These are phyloP conservation scores for Toxotes chatareus DNA, from an alignment of 2,113 vertebrate genomes.

Conservation along the genomic window DNA sequence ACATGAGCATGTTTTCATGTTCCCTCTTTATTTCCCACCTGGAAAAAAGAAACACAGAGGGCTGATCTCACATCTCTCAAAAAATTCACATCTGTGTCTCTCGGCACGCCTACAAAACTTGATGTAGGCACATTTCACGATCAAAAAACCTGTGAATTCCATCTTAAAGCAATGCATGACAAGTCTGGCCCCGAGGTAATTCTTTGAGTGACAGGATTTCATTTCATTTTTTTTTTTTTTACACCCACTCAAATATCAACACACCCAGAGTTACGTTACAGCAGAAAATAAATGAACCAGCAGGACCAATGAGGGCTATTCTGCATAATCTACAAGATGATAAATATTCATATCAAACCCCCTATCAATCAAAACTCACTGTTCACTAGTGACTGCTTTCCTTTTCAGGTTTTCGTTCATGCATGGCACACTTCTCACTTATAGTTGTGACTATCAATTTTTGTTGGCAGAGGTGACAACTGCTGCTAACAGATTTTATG, in stretches of 20 bases:
- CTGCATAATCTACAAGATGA: constrained; percentile 15
- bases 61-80: not conserved
- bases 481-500: too few relatives aligned
- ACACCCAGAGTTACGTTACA: constrained; percentile 6
- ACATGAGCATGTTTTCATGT: not conserved
- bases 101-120: constrained; percentile 13
- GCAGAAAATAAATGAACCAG: constrained; percentile 14
- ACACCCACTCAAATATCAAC: constrained; percentile 19
- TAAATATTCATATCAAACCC: constrained; percentile 10
- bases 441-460: too few relatives aligned
- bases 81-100: constrained; percentile 23
- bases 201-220: constrained; percentile 24
- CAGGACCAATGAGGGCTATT: constrained; percentile 18
- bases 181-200: constrained; percentile 5
- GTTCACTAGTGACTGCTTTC: too few relatives aligned
- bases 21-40: not conserved
- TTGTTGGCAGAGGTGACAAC: too few relatives aligned
- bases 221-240: constrained; percentile 26
- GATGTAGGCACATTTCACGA: constrained; percentile 18
- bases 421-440: too few relatives aligned
- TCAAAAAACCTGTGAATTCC: constrained; percentile 30
- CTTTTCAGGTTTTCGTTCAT: too few relatives aligned
- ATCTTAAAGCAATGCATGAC: constrained; percentile 15
- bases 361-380: too few relatives aligned
- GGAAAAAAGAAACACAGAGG: not conserved